Evolutionary conservation across 2,888 invertebrate species (phyloP), one percentile per base, ranked within the genome.

Genomic region (Apotomis turbidana): DNA sequence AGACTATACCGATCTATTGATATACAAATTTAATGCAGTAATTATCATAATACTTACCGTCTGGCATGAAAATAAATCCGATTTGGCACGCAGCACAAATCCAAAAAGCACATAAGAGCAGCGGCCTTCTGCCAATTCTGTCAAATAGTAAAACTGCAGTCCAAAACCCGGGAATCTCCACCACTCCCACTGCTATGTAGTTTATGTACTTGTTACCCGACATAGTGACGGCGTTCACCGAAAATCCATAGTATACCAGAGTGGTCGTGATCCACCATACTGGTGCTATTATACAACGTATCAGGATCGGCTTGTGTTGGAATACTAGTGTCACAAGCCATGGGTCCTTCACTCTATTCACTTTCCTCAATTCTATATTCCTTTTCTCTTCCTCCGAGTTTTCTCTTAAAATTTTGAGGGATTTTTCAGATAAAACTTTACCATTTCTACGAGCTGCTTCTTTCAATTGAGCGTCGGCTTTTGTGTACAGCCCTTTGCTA

Each of bases 191-290:
- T 58, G 94, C 80, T 12, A 95, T 94, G 79, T 96, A 96, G 83
- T 96, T 96, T 8, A 95, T 77, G 81, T 96, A 96, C 78, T 94
- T 95, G 81, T 96, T 94, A 3, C 96, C 96, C 38, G 94, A 93
- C 57, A 96, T 86, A 2, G 95, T 90, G 3, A 96, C 95, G 0
- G 96, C 94, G 84, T 95, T 96, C 66, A 96, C 86, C 1, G 95
- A 95, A 46, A 96, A 84, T 0, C 96, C 96, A 78, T 96, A 96
- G 84, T 95, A 96, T 6, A 96, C 94, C 74, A 96, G 94, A 0
- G 95, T 95, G 78, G 95, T 95, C 0, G 96, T 95, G 44, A 96
- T 93, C 96, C 96, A 96, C 84, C 95, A 95, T 75, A 96, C 90
- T 13, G 95, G 95, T 67, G 95, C 95, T 73, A 94, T 94, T 4